These are phyloP conservation scores for Ranitomeya variabilis DNA, from an alignment of 2,113 vertebrate genomes.

Conservation along the genomic window DNA sequence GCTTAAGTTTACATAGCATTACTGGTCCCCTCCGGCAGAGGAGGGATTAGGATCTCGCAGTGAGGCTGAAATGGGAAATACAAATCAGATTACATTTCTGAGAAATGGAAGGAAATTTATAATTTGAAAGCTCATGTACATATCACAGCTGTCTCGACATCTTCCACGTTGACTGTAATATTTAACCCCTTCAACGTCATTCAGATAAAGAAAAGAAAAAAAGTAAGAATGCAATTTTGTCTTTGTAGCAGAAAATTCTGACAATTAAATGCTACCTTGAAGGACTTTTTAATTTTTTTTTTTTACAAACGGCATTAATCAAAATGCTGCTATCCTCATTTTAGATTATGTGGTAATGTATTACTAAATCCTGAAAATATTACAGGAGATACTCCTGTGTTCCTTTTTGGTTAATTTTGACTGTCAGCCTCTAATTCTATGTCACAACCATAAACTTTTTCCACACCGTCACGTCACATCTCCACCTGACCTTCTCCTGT, in stretches of 20 bases:
- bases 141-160: constrained; percentile 44
- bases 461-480: too few species aligned
- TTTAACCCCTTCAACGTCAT: not conserved
- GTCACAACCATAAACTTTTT: too few species aligned
- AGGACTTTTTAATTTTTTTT: not conserved
- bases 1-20: constrained; percentile 36
- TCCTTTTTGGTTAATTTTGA: too few species aligned
- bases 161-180: constrained; percentile 18
- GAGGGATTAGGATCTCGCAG: constrained; percentile 47
- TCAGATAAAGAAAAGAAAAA: not conserved
- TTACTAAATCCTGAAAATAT: not conserved
- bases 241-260: not conserved
- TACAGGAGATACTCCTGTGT: too few species aligned
- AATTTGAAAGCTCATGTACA: constrained; percentile 39
- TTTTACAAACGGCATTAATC: not conserved
- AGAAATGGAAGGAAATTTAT: constrained; percentile 46
- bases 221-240: not conserved
- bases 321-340: not conserved
- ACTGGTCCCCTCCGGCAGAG: constrained; percentile 43
- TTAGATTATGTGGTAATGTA: not conserved
- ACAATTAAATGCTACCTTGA: not conserved
- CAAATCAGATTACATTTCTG: constrained; percentile 54
- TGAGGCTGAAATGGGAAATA: constrained; percentile 46
- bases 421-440: too few species aligned
- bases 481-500: too few species aligned